These are phyloP conservation scores for Saimiri boliviensis DNA, from an alignment of 2,113 vertebrate species.

Conservation along the genomic window DNA sequence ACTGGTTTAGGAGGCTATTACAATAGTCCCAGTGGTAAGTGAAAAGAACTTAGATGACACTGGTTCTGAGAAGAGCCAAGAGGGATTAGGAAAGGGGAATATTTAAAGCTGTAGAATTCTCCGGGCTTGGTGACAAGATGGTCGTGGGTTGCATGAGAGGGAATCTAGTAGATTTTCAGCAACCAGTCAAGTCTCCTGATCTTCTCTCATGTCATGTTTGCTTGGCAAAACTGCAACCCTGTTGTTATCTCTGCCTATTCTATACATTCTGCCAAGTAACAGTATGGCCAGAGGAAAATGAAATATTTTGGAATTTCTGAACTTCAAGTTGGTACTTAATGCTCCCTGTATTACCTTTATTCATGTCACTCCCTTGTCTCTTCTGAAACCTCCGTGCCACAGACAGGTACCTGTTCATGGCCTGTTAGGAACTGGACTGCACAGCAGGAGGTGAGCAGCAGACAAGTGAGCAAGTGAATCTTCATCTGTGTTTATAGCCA, in stretches of 20 bases:
- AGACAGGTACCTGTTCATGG: no score
- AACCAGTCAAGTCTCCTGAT: background rate
- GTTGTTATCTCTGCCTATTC: background rate
- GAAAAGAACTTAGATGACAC: background rate
- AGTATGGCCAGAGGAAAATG: background rate
- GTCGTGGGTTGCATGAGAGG: background rate
- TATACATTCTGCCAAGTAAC: background rate
- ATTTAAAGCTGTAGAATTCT: background rate
- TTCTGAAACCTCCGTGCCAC: background rate
- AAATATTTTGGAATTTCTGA: background rate
- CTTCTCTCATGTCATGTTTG: background rate
- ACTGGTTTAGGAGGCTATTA: background rate
- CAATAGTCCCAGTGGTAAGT: background rate
- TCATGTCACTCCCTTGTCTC: background rate
- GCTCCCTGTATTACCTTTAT: background rate
- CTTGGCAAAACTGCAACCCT: background rate
- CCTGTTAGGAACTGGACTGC: no score
- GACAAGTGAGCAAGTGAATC: no score
- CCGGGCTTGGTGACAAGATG: background rate
- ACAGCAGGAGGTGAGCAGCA: no score
- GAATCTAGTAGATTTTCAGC: background rate
- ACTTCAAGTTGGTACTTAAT: background rate
- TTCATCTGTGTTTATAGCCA: no score
- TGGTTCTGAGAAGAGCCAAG: background rate
- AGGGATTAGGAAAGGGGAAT: background rate